Evolutionary conservation across 2,888 invertebrate species (phyloP), one percentile per base, ranked within the genome.

Genomic region (Drosophila emarginata): DNA sequence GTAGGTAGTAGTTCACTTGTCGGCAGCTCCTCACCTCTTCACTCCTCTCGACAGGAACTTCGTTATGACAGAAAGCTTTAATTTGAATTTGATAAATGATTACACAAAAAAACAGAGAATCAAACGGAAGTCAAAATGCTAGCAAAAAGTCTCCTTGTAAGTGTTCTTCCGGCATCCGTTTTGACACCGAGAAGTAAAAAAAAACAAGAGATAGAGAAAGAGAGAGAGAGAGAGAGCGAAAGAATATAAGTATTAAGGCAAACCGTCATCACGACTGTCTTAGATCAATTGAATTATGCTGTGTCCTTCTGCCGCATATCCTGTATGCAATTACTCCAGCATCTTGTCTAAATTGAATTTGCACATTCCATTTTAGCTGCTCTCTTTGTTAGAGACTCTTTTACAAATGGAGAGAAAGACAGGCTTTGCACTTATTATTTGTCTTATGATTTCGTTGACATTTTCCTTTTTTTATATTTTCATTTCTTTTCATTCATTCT

Each of bases 1-100:
- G 76, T 71, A 77, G 74, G 15, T 67, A 39, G 12, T 67, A 51
- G 12, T 78, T 76, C 84, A 79, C 86, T 83, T 83, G 83, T 86
- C 83, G 79, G 82, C 64, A 57, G 1, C 39, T 39, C 39, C 2
- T 14, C 45, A 11, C 18, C 45, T 18, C 18, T 11, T 76, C n/a
- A 77, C 83, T 83, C 77, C 80, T 84, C 79, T 81, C 79, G 84
- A 84, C 79, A 76, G 84, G 71, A 80, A 71, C 77, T 77, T 69
- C 70, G 68, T 71, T 70, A 78, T 70, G 32, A 32, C 9, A 32
- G 32, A 53, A 74, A 66, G 62, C 71, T 67, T 89, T 89, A 88
- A 90, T 89, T 90, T 89, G 79, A 87, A 89, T 89, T 89, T 90
- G 89, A 89, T 90, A 89, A 88, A 89, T 88, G 87, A 89, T 83